Conservation (phyloP, 2,797 vertebrate species). For the Periophthalmus magnuspinnatus region DNA sequence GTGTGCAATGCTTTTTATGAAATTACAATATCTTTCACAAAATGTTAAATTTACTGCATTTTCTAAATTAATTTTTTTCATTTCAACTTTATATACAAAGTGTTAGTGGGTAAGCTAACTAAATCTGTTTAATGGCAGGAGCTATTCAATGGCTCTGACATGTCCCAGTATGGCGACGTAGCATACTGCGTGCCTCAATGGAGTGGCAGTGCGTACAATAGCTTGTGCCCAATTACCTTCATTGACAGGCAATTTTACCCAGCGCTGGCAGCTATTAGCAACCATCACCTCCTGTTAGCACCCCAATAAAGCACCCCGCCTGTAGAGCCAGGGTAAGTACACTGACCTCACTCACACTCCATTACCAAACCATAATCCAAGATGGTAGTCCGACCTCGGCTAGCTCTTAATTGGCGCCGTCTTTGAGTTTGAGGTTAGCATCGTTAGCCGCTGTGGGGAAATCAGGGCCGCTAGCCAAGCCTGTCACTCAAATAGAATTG, state of each 20-base stretch:
- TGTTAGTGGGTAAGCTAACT: no score
- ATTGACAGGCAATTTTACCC: conserved; percentile 71
- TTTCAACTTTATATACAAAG: no score
- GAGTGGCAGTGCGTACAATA: conserved; percentile 59
- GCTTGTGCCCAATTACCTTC: conserved; percentile 68
- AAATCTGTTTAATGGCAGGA: no score
- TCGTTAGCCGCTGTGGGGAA: conserved; percentile 55
- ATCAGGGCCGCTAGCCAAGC: conserved; percentile 47
- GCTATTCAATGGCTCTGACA: no score
- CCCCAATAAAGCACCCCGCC: conserved; percentile 48
- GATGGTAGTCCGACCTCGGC: conserved; percentile 44
- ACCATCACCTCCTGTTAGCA: conserved; percentile 65
- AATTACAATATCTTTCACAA: no score
- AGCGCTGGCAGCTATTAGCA: conserved; percentile 67
- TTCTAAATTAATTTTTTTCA: no score
- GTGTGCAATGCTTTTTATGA: no score
- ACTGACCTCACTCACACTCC: conserved; percentile 64
- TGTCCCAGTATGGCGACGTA: background rate
- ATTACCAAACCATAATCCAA: conserved; percentile 68
- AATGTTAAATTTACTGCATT: no score
- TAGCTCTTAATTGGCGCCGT: conserved; percentile 64
- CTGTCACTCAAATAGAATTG: conserved; percentile 63
- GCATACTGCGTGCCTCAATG: conserved; percentile 21
- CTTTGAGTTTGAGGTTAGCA: conserved; percentile 66
- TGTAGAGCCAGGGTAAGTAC: conserved; percentile 38